Evolutionary conservation across 2,113 vertebrate species (phyloP).

Genomic region (Panthera uncia): DNA sequence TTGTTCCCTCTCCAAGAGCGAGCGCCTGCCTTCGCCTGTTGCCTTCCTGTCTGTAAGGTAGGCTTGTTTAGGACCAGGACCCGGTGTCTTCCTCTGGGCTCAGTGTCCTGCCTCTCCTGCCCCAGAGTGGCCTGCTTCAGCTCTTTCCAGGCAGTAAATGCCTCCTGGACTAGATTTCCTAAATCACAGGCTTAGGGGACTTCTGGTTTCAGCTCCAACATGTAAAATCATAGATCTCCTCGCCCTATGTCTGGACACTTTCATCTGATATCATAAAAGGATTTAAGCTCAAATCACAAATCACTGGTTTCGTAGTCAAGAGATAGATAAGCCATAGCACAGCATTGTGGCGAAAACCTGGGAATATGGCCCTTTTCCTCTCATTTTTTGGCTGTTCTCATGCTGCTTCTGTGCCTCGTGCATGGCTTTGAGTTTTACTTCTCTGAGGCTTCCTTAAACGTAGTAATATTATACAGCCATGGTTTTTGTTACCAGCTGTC

Average conservation of each 20-base stretch:
- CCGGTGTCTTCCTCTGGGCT: fast-evolving
- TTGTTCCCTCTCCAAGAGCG: fast-evolving
- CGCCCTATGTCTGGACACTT: not conserved
- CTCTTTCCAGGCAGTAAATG: too few species aligned
- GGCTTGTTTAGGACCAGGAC: not conserved
- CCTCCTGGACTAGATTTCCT: not conserved
- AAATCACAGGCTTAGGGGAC: too few species aligned
- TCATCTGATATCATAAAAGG: not conserved
- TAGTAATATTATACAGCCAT: not conserved
- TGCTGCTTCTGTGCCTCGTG: not conserved
- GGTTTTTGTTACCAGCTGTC: not conserved
- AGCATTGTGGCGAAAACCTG: not conserved
- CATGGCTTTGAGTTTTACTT: not conserved
- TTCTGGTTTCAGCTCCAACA: fast-evolving
- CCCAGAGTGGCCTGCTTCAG: not conserved
- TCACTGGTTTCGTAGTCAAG: not conserved
- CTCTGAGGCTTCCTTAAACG: not conserved
- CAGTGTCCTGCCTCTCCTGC: not conserved
- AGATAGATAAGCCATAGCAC: fast-evolving
- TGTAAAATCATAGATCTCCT: fast-evolving
- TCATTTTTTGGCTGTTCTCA: too few species aligned
- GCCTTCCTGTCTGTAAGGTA: fast-evolving
- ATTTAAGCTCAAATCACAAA: not conserved
- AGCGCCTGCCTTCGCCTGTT: fast-evolving
- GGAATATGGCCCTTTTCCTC: not conserved